Evolutionary conservation across 2,113 vertebrate species (phyloP).

Genomic region (Mionectes macconnelli): DNA sequence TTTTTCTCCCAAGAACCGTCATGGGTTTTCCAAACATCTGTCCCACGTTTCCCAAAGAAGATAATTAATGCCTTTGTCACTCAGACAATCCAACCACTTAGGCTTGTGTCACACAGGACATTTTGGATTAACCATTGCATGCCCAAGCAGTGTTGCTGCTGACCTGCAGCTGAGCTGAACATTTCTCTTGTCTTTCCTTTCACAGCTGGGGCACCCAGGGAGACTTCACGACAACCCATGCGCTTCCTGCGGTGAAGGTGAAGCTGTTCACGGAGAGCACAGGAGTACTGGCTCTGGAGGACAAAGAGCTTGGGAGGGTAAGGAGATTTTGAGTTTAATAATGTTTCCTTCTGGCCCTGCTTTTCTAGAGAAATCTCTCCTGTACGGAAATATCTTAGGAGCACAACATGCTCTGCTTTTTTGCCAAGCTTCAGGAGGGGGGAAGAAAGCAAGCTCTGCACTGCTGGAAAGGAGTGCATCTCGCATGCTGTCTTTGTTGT

Average conservation of each 20-base stretch:
- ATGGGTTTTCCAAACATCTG: slow-evolving; percentile 54
- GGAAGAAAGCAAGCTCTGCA: neutral
- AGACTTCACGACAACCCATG: slow-evolving; percentile 95
- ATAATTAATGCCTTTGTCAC: slow-evolving; percentile 63
- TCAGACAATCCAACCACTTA: slow-evolving; percentile 21
- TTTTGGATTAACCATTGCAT: slow-evolving; percentile 39
- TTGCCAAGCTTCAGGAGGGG: neutral
- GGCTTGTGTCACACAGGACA: neutral
- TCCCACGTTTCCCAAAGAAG: slow-evolving; percentile 50
- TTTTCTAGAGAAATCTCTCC: slow-evolving; percentile 47
- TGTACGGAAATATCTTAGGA: slow-evolving; percentile 27
- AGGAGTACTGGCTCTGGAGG: slow-evolving; percentile 94
- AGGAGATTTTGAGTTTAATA: slow-evolving; percentile 20
- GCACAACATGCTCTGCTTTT: slow-evolving; percentile 38
- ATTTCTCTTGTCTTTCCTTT: slow-evolving; percentile 58
- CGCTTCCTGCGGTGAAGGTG: slow-evolving; percentile 95
- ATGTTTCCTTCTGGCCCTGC: neutral
- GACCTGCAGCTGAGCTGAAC: neutral
- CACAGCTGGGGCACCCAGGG: slow-evolving; percentile 98
- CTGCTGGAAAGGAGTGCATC: slow-evolving; percentile 23
- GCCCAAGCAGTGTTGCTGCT: neutral
- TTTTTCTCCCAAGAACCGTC: neutral
- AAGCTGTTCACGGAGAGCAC: slow-evolving; percentile 98
- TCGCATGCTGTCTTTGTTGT: slow-evolving; percentile 26
- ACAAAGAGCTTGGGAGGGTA: slow-evolving; percentile 97